Evolutionary conservation across 1,140 invertebrate genomes (phyloP).

Genomic region (Drosophila orosa): DNA sequence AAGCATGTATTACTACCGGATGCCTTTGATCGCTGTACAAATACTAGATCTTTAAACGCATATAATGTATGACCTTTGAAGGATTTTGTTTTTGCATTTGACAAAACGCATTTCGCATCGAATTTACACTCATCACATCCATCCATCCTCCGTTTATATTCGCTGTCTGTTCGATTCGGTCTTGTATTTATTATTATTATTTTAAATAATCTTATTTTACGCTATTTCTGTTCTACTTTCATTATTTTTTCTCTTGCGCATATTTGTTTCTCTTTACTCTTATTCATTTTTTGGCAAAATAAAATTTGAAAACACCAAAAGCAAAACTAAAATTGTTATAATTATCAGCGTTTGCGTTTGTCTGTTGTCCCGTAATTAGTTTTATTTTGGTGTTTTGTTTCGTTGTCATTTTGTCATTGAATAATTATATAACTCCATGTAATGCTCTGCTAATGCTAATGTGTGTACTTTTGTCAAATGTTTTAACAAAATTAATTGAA

Average conservation of each 20-base stretch:
- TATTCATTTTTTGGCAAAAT: slow-evolving; percentile 64
- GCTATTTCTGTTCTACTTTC: slow-evolving; percentile 48
- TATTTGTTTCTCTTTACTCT: slow-evolving; percentile 25
- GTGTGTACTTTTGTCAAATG: slow-evolving; percentile 79
- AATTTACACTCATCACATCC: slow-evolving; percentile 46
- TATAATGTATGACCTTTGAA: slow-evolving; percentile 53
- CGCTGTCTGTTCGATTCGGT: slow-evolving; percentile 49
- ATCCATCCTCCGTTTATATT: slow-evolving; percentile 36
- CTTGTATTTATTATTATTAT: slow-evolving; percentile 52
- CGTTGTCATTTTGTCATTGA: slow-evolving; percentile 50
- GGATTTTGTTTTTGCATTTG: slow-evolving; percentile 79
- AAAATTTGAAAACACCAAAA: slow-evolving; percentile 63
- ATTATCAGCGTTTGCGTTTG: slow-evolving; percentile 44
- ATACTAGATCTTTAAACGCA: slow-evolving; percentile 32
- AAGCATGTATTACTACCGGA: slow-evolving; percentile 37
- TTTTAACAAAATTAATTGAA: slow-evolving; percentile 72
- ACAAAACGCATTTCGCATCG: slow-evolving; percentile 77
- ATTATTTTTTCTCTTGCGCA: slow-evolving; percentile 20
- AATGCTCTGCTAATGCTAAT: slow-evolving; percentile 50
- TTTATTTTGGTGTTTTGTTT: slow-evolving; percentile 70
- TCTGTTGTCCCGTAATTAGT: slow-evolving; percentile 29
- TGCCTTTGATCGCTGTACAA: slow-evolving; percentile 54
- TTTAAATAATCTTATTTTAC: slow-evolving; percentile 68
- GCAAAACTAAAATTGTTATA: slow-evolving; percentile 72
- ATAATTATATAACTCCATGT: slow-evolving; percentile 36